Percentiles rank a stretch among this genome's conserved stretches.
Evolutionary conservation across 2,113 vertebrate species (phyloP).

Genomic region (Sinocyclocheilus grahami): DNA sequence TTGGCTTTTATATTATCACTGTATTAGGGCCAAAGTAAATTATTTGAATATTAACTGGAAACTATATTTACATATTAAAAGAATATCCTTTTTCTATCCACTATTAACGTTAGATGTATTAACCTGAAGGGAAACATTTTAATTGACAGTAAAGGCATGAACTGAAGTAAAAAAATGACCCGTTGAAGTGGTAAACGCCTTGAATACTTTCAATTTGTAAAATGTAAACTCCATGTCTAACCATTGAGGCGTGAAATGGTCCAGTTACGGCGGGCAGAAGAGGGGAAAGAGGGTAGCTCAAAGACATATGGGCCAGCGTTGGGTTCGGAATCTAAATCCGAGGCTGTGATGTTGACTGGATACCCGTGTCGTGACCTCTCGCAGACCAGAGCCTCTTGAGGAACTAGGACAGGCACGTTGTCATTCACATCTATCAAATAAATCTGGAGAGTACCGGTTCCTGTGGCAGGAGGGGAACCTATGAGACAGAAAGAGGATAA

Average conservation of each 20-base stretch:
- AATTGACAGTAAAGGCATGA: background rate
- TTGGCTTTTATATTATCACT: background rate
- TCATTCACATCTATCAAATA: constrained; percentile 97
- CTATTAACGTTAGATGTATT: background rate
- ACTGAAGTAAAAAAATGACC: background rate
- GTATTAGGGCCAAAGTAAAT: too few species aligned
- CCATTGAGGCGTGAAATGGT: constrained; percentile 91
- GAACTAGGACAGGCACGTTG: constrained; percentile 89
- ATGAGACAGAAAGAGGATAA: constrained; percentile 2
- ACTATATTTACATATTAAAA: too few species aligned
- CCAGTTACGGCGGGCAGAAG: constrained; percentile 90
- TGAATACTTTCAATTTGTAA: background rate
- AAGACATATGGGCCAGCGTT: constrained; percentile 95
- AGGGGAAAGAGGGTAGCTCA: constrained; percentile 88
- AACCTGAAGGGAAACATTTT: background rate
- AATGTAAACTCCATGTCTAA: constrained; percentile 66
- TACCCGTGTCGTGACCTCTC: constrained; percentile 83
- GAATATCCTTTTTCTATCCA: background rate
- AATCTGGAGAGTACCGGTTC: constrained; percentile 94
- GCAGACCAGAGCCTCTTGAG: constrained; percentile 91
- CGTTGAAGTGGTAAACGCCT: background rate
- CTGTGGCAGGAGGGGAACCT: constrained; percentile 91
- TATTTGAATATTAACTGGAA: background rate
- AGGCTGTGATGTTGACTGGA: constrained; percentile 92
- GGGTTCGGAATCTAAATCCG: constrained; percentile 89